Percentiles rank a stretch among this genome's conserved stretches.
Evolutionary conservation across 2,113 vertebrate species (phyloP).

Genomic region (Phaetusa simplex): DNA sequence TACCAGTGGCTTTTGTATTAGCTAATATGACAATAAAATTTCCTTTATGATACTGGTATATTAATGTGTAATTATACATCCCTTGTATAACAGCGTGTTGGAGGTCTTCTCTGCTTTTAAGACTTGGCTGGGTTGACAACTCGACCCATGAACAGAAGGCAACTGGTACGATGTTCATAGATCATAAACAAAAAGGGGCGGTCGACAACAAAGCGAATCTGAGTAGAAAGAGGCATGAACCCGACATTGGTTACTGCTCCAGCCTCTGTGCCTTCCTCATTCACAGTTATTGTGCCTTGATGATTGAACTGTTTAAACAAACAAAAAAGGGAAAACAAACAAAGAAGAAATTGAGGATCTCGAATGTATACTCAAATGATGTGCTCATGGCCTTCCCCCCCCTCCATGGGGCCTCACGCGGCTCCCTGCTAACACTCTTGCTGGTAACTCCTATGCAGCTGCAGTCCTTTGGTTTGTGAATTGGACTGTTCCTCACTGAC

Average conservation of each 20-base stretch:
- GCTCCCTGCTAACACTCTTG: not conserved
- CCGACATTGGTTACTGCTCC: constrained; percentile 87
- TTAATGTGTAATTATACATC: not conserved
- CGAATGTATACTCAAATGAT: rapidly evolving
- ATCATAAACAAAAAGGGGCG: constrained; percentile 93
- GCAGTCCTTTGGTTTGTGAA: not conserved
- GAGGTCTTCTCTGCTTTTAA: constrained; percentile 23
- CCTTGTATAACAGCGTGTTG: not conserved
- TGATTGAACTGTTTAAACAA: constrained; percentile 86
- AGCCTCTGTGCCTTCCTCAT: constrained; percentile 94
- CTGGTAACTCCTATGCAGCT: not conserved
- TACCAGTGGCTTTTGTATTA: not conserved
- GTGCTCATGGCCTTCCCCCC: not conserved
- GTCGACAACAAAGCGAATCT: constrained; percentile 86
- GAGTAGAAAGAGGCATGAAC: constrained; percentile 95
- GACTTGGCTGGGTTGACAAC: constrained; percentile 84
- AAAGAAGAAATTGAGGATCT: not conserved
- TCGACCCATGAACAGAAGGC: constrained; percentile 92
- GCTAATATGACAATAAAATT: not conserved
- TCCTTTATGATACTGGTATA: constrained; percentile 4
- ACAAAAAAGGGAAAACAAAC: not conserved
- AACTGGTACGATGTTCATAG: constrained; percentile 93
- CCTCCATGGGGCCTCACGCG: rapidly evolving
- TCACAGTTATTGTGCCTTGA: constrained; percentile 93
- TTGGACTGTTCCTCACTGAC: not conserved